Percentiles rank a stretch among this genome's conserved stretches.
Evolutionary conservation across 2,888 invertebrate genomes (phyloP).

Genomic region (Eupeodes luniger): DNA sequence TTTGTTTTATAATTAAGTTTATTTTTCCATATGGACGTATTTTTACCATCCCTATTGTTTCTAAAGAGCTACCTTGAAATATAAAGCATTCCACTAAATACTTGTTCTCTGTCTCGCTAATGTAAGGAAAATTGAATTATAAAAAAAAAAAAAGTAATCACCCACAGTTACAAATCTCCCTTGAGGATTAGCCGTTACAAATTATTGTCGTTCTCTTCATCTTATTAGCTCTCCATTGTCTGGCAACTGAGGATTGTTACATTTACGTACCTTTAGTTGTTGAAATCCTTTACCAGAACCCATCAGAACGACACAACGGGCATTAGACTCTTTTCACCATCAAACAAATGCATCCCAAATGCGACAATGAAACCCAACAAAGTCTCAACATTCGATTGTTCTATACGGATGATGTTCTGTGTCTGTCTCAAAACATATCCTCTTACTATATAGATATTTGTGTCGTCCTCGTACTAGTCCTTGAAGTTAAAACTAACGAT

Average conservation of each 20-base stretch:
- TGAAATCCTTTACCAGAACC: slow-evolving; percentile 49
- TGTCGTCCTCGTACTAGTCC: not conserved
- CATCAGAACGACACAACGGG: slow-evolving; percentile 28
- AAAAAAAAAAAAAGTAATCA: slow-evolving; percentile 34
- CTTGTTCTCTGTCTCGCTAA: not conserved
- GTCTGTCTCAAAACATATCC: not conserved
- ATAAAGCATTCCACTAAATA: not conserved
- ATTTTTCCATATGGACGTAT: no score
- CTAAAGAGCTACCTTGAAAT: not conserved
- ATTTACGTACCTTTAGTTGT: not conserved
- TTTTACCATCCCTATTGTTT: no score
- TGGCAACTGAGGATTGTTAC: slow-evolving; percentile 60
- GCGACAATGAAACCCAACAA: slow-evolving; percentile 62
- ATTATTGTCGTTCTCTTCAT: slow-evolving; percentile 66
- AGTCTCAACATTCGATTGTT: slow-evolving; percentile 66
- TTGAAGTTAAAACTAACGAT: slow-evolving; percentile 46
- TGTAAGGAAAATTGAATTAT: not conserved
- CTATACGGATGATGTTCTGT: not conserved
- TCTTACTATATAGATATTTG: slow-evolving; percentile 1
- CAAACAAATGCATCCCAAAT: slow-evolving; percentile 56
- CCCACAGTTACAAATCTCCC: slow-evolving; percentile 66
- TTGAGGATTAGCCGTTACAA: slow-evolving; percentile 70
- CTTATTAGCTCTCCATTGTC: slow-evolving; percentile 72
- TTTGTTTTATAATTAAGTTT: no score
- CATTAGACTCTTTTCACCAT: slow-evolving; percentile 32